Base-by-base conservation (phyloP, 1,140 invertebrate species). In the Caerostris darwini region DNA sequence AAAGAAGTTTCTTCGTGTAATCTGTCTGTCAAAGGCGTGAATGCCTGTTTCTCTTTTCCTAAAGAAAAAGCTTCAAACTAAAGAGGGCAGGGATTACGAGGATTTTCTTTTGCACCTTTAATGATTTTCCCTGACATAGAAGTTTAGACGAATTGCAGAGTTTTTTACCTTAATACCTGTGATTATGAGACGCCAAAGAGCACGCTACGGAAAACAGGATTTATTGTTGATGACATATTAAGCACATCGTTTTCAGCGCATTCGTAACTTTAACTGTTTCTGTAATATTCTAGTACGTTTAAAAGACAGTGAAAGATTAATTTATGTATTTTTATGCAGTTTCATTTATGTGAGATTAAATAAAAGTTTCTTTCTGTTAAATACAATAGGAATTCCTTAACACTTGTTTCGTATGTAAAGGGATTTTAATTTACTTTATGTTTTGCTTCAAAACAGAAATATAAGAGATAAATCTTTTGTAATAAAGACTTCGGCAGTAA, bases 151-250 rank as follows among this genome's bases (percentile, higher is more conserved):
- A 64, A 88, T 88, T 67, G 61, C 86, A 14, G 86, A 17, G 86
- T 88, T 64, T 64, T 50, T 7, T 19, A 10, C 86, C 34, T 34
- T 88, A 88, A 88, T 88, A 7, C 61, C 59, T 3, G 86, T 88
- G 86, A 88, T 88, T 88, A 88, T 59, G 64, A 53, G n/a, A 50
- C 17, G 17, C 7, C 54, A 50, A 88, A 88, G 86, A 54, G 54
- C 19, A 19, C 54, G 5, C 34, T 58, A 17, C 50, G 14, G 14
- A 17, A 50, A 57, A 5, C 34, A 7, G 19, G 59, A 59, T 88
- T 88, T 88, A 88, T 88, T 64, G 64, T 12, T 53, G 59, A 53
- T 67, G 86, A 88, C 86, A 54, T 53, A 19, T 83, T 57, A 83
- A 64, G 86, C n/a, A 12, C 86, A 8, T 50, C 71, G 12, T 77